Base-by-base conservation (phyloP, 2,888 invertebrate species). In the Thecophora atra region DNA sequence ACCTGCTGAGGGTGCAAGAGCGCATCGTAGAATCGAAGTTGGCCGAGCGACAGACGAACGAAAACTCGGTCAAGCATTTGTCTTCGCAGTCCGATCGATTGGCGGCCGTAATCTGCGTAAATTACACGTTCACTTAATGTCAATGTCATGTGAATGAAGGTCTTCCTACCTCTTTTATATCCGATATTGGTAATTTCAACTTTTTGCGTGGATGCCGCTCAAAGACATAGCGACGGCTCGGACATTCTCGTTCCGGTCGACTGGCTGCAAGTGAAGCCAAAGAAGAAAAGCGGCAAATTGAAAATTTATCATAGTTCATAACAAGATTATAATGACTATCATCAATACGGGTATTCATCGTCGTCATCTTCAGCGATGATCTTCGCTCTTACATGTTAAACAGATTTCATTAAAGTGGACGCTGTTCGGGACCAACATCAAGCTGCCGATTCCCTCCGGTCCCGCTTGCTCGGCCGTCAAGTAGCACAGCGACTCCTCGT, bases 381-480 rank as follows among this genome's bases (percentile, higher is more conserved):
- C 47, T 15, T n/a, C 5, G 90, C 94, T n/a, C n/a, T 92, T 88
- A 96, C 96, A 95, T 56, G 94, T 91, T 70, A 96, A 89, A 85
- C 96, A 96, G 73, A 96, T 92, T 89, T 96, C 96, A 70, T 94
- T 94, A 84, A 95, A 96, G 83, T 96, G 95, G 4, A 95, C 94
- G 81, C 94, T 94, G 79, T 95, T 95, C 1, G 95, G 95, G 11
- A 95, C 94, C 72, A 94, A 89, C 90, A 95, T 94, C n/a, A 96
- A 89, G 76, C 92, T 93, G 47, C 95, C 96, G 62, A 95, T 93
- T 54, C 96, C 96, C 87, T 96, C 96, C 0, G 96, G 95, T 68
- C 92, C 91, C 0, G 95, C 93, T 80, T 94, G 94, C 84, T 96
- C 95, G 47, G 94, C 88, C 0, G 95, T 94, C 76, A 96, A 86